These are phyloP conservation scores for Falco columbarius DNA, from an alignment of 2,797 vertebrate genomes.

Conservation along the genomic window DNA sequence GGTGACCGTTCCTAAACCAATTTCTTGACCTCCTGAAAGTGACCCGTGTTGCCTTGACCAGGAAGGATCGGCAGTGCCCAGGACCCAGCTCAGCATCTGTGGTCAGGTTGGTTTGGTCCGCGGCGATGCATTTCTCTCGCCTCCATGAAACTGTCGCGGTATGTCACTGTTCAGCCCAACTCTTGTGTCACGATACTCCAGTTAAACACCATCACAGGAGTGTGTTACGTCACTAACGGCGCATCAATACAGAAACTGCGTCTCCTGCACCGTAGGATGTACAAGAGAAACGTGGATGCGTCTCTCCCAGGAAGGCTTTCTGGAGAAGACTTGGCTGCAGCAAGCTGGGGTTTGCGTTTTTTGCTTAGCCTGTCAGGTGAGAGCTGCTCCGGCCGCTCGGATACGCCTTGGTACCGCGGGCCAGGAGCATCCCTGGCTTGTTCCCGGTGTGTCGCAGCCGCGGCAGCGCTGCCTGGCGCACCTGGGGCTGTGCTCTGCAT, in stretches of 20 bases:
- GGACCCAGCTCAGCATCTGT: not conserved
- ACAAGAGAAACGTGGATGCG: not conserved
- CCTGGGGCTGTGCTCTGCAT: not conserved
- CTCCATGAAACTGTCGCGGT: not conserved
- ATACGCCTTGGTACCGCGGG: not conserved
- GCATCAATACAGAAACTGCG: not conserved
- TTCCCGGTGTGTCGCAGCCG: not conserved
- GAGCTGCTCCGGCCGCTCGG: not conserved
- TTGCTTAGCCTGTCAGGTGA: not conserved
- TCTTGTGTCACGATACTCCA: not conserved
- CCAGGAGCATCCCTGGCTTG: not conserved
- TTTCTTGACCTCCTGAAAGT: not conserved
- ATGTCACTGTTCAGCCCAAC: not conserved
- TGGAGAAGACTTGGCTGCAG: not conserved
- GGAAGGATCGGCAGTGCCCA: not conserved
- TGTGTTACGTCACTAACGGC: not conserved
- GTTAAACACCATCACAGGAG: not conserved
- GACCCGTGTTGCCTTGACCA: not conserved
- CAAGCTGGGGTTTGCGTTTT: not conserved
- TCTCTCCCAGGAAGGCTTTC: constrained; percentile 1
- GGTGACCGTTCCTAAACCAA: fast-evolving
- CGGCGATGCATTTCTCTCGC: not conserved
- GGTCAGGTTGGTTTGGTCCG: not conserved
- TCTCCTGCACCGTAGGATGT: not conserved
- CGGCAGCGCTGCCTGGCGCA: not conserved